Evolutionary conservation across 2,113 vertebrate species (phyloP).

Genomic region (Eonycteris spelaea): DNA sequence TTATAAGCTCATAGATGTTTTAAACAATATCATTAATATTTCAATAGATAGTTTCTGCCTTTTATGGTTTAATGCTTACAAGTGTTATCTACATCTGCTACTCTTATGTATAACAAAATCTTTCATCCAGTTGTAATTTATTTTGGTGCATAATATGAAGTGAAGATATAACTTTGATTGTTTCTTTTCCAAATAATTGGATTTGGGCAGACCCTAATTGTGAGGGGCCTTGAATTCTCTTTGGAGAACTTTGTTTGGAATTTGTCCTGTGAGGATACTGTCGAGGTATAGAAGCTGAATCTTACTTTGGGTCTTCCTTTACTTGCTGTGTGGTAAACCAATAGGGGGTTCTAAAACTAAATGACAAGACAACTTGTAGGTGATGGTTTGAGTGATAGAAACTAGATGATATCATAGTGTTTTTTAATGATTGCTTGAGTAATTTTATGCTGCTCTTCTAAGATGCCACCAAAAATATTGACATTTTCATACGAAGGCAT

Average conservation of each 20-base stretch:
- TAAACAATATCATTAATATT: background rate
- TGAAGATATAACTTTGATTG: background rate
- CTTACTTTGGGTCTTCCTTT: background rate
- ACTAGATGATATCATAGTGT: background rate
- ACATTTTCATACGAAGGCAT: background rate
- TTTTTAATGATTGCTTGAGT: background rate
- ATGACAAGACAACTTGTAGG: background rate
- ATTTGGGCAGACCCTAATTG: background rate
- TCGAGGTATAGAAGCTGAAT: background rate
- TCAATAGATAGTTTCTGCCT: background rate
- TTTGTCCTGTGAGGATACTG: background rate
- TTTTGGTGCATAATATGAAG: background rate
- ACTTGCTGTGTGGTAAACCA: background rate
- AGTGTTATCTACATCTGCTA: background rate
- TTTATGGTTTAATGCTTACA: background rate
- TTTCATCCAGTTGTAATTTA: constrained; percentile 5
- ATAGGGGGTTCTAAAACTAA: background rate
- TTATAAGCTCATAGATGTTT: background rate
- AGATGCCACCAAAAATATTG: background rate
- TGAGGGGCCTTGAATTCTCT: background rate
- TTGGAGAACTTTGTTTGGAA: background rate
- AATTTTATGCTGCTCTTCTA: background rate
- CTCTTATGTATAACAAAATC: background rate
- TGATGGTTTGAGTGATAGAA: background rate
- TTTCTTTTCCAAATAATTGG: background rate